Base-by-base conservation (phyloP, 2,888 invertebrate species). In the Dyspetes luteomarginatus region DNA sequence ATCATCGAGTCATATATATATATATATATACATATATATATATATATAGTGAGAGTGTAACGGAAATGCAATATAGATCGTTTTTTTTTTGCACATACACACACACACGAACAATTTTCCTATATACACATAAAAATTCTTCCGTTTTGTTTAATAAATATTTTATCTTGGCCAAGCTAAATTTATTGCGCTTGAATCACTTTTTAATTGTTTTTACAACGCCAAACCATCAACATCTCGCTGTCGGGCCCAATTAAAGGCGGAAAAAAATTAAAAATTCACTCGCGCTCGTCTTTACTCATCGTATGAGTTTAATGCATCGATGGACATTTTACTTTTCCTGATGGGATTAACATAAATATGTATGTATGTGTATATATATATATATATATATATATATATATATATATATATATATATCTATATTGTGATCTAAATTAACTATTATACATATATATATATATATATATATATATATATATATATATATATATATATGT, bases 271-370 rank as follows among this genome's bases (percentile, higher is more conserved):
- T 2, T 30, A 36, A 28, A 67, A 67, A 67, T 67, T 12, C 52
- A 36, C 67, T 36, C 30, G 30, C 50, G 65, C 22, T 17, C 5
- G 15, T 12, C 48, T 24, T 17, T 30, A 19, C 30, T 36, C 62
- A 17, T 24, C 50, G 30, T 50, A 12, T 1, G 30, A 19, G 12
- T 67, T 67, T 67, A 50, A 67, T 22, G 67, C 67, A 36, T 67
- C 67, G 67, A 36, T 15, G 50, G 28, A 67, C 67, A 67, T n/a
- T 52, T 67, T n/a, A 52, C 67, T 67, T 52, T 67, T 67, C 67
- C 50, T 24, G 64, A 64, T 64, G 12, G 22, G 19, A 48, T 67
- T 50, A 15, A 5, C 48, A n/a, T n/a, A n/a, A n/a, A n/a, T n/a
- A n/a, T 19, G 50, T 30, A 9, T 22, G 30, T 67, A n/a, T 12